Percentiles rank a stretch among this genome's conserved stretches.
These are phyloP conservation scores for Mesoclemmys tuberculata DNA, from an alignment of 2,113 vertebrate genomes.

Conservation along the genomic window DNA sequence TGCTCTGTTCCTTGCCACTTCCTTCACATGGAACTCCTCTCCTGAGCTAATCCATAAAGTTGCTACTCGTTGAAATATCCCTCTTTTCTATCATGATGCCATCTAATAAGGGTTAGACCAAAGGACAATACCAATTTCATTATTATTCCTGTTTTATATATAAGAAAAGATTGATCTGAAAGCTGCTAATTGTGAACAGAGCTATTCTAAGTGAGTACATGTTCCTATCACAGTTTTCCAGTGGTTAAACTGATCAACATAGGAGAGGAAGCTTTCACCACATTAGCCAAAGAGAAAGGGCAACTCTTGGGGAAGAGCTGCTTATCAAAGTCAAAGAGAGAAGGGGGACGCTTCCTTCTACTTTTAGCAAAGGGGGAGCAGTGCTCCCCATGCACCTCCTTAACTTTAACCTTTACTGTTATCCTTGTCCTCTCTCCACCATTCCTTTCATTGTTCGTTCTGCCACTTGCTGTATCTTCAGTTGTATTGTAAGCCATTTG, in stretches of 20 bases:
- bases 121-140: not conserved
- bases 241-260: rapidly evolving
- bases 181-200: not conserved
- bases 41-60: not conserved
- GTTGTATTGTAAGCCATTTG: not conserved
- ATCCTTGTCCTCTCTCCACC: not conserved
- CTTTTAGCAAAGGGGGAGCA: not conserved
- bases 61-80: not conserved
- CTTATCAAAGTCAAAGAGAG: not conserved
- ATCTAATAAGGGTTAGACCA: not conserved
- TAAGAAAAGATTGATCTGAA: rapidly evolving
- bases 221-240: not conserved
- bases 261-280: not conserved
- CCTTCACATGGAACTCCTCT: not conserved
- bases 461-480: not conserved
- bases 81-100: not conserved
- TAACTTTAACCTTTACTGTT: not conserved
- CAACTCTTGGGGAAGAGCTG: not conserved
- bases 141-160: rapidly evolving
- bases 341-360: not conserved
- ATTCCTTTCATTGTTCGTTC: not conserved
- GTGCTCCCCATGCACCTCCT: not conserved
- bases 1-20: not conserved
- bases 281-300: not conserved
- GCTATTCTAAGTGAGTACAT: rapidly evolving